Evolutionary conservation across 2,113 vertebrate genomes (phyloP).

Genomic region (Sturnus vulgaris): DNA sequence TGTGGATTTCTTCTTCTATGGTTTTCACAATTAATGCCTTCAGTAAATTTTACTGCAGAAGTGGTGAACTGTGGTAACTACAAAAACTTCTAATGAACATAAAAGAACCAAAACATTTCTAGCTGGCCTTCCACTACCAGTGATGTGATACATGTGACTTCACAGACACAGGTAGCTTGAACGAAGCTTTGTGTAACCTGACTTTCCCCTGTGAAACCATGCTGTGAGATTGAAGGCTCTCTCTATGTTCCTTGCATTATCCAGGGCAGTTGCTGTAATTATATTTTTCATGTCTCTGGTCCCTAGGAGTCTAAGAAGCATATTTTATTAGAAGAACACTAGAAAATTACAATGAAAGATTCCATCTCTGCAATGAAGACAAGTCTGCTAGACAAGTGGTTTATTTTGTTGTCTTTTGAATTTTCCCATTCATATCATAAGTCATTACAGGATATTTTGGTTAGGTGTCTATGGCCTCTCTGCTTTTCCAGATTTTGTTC

Average conservation of each 20-base stretch:
- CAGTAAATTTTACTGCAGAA: not conserved
- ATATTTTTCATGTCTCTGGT: not conserved
- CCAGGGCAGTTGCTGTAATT: not conserved
- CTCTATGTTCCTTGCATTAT: accelerated
- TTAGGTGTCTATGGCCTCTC: not conserved
- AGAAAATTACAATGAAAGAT: not conserved
- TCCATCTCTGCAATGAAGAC: not conserved
- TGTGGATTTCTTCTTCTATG: not conserved
- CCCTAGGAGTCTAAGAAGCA: not conserved
- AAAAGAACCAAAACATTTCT: accelerated
- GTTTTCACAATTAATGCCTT: not conserved
- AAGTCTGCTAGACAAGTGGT: not conserved
- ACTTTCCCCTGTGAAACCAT: not conserved
- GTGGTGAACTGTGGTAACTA: not conserved
- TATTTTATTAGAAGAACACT: not conserved
- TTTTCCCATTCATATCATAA: not conserved
- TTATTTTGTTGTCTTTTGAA: not conserved
- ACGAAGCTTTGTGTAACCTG: not conserved
- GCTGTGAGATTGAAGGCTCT: accelerated
- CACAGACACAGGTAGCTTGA: not conserved
- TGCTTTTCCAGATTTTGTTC: not conserved
- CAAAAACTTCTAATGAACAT: not conserved
- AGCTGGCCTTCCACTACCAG: not conserved
- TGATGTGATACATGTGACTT: not conserved
- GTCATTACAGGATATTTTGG: not conserved